Base-by-base conservation (phyloP, 2,113 vertebrate species). In the Athene noctua region DNA sequence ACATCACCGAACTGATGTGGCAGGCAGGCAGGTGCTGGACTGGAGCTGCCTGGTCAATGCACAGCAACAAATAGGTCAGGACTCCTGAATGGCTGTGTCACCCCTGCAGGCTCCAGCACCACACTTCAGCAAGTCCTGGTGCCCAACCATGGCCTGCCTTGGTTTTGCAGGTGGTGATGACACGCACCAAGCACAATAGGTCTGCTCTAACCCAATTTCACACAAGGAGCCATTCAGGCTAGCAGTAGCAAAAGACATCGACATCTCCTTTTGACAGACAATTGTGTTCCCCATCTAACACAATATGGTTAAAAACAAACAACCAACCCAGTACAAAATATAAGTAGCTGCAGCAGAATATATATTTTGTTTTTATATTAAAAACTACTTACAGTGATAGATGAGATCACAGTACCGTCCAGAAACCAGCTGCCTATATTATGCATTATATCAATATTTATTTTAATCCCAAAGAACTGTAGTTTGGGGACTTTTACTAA, bases 381-480 rank as follows among this genome's bases (percentile, higher is more conserved):
- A 92, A 96, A 97, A 57, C 83, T 95, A 87, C 78, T 96, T 96
- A 74, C 2, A 6, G 38, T 94, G 91, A 96, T 92, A 94, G 74
- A 94, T 82, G 93, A 51, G 30, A 80, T 52, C 68, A 20, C 5
- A 1, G 83, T 49, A n/a, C 55, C 57, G 74, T 82, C 74, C 92
- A 87, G 86, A 89, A 96, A 63, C 57, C 67, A 92, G 87, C 58
- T 90, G 82, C 73, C 74, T 89, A 29, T 81, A 84, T 62, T 91
- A 70, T 22, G 90, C 63, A n/a, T 80, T 92, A 73, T 88, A 90
- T 90, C 81, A 87, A 91, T 94, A 94, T 94, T 97, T 95, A 90
- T 92, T 95, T 94, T 91, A 84, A 89, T 96, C 80, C 84, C 49
- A 89, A 87, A 82, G 77, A 86, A 94, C 68, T 5, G 9, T 57